phyloP scores from a whole-genome alignment of 2,113 vertebrate genomes.

The Xiphorhynchus elegans region DNA sequence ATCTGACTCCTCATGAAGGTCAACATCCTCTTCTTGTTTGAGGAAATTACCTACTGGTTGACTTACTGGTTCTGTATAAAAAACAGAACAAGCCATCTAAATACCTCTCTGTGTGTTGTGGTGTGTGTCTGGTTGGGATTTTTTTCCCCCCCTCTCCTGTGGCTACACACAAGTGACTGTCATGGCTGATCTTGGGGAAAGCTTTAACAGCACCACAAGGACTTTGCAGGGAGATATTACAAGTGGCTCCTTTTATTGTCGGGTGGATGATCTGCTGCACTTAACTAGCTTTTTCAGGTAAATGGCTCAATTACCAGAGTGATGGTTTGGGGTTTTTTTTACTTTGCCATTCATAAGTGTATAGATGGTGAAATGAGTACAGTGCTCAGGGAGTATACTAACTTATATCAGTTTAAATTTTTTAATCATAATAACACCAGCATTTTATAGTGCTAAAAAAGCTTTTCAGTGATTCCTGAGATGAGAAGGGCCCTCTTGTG shows the following conservation, averaged over 20 bases:
- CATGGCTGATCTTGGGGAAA: not conserved
- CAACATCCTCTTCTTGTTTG: not conserved
- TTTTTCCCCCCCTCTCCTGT: not conserved
- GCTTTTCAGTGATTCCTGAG: not conserved
- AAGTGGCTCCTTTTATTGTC: not conserved
- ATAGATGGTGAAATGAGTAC: not conserved
- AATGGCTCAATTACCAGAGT: not conserved
- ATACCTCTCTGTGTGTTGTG: not conserved
- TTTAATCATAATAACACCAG: not conserved
- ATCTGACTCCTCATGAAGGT: not conserved
- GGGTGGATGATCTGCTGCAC: not conserved
- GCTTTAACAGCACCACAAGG: not conserved
- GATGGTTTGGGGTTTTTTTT: not conserved
- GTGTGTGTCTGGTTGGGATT: not conserved
- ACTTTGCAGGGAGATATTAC: not conserved
- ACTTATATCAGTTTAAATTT: not conserved
- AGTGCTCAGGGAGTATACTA: not conserved
- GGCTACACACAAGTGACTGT: not conserved
- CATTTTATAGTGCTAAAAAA: not conserved
- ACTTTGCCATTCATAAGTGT: not conserved
- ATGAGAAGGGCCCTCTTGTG: not conserved
- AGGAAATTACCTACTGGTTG: not conserved
- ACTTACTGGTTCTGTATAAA: not conserved
- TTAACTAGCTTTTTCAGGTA: not conserved
- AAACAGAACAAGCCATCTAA: not conserved